phyloP scores from a whole-genome alignment of 2,888 invertebrate species.

The Trissoscelio sp. region DNA sequence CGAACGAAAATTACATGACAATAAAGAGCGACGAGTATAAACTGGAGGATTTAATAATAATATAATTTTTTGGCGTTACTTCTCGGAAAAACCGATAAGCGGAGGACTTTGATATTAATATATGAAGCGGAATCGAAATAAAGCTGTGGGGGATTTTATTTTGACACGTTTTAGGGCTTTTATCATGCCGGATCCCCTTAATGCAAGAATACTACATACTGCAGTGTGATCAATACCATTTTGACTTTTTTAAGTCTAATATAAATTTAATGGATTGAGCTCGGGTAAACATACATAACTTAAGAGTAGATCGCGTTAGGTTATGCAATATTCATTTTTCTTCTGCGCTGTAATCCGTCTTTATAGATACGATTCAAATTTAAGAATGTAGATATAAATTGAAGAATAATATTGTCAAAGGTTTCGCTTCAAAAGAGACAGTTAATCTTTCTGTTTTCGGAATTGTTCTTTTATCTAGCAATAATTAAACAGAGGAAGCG shows the following conservation, averaged over 20 bases:
- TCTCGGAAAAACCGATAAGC: neutral
- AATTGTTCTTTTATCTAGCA: conserved; percentile 38
- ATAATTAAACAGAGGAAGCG: conserved; percentile 66
- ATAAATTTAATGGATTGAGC: conserved; percentile 27
- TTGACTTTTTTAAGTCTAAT: conserved; percentile 34
- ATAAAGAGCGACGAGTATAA: neutral
- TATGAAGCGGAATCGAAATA: neutral
- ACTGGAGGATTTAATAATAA: neutral
- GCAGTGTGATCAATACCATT: conserved; percentile 39
- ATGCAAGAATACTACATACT: neutral
- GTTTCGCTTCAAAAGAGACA: neutral
- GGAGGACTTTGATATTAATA: conserved; percentile 5
- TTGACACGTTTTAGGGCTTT: neutral
- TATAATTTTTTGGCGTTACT: neutral
- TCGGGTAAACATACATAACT: conserved; percentile 32
- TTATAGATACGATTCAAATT: conserved; percentile 25
- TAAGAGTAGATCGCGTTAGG: conserved; percentile 10
- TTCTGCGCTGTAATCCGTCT: conserved; percentile 1
- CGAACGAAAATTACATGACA: neutral
- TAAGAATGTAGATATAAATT: conserved; percentile 29
- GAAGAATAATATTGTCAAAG: conserved; percentile 14
- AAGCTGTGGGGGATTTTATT: neutral
- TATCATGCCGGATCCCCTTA: neutral
- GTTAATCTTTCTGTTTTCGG: conserved; percentile 10
- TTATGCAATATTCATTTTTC: conserved; percentile 42